Evolutionary conservation across 2,888 invertebrate species (phyloP).

Genomic region (Eupithecia dodoneata): DNA sequence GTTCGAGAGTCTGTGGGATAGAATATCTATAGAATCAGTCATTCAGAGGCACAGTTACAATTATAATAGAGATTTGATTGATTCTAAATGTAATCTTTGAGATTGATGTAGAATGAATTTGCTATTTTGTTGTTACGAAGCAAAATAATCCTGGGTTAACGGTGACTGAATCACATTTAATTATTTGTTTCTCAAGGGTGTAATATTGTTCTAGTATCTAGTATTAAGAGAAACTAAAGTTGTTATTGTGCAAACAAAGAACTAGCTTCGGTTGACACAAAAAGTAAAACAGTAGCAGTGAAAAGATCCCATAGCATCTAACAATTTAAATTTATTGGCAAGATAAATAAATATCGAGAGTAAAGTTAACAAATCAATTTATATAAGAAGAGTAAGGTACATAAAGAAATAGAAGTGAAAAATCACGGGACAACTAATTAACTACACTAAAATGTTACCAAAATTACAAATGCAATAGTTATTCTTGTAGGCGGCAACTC

Average conservation of each 20-base stretch:
- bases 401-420: neutral
- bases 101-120: constrained; percentile 37
- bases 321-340: no score
- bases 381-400: no score
- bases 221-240: neutral
- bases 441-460: neutral
- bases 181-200: neutral
- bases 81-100: constrained; percentile 39
- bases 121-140: constrained; percentile 21
- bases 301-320: no score
- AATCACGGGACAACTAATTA: neutral
- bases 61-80: constrained; percentile 44
- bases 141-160: constrained; percentile 1
- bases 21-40: constrained; percentile 59
- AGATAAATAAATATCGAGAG: no score
- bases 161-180: neutral
- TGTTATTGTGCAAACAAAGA: no score
- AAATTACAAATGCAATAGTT: constrained; percentile 29
- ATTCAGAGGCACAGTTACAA: constrained; percentile 51
- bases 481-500: constrained; percentile 45
- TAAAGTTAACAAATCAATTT: no score
- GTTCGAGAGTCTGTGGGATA: constrained; percentile 61
- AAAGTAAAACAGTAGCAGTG: no score
- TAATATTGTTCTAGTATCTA: neutral
- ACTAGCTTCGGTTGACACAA: neutral